These are phyloP conservation scores for Potorous gilbertii DNA, from an alignment of 2,797 vertebrate genomes.

Conservation along the genomic window DNA sequence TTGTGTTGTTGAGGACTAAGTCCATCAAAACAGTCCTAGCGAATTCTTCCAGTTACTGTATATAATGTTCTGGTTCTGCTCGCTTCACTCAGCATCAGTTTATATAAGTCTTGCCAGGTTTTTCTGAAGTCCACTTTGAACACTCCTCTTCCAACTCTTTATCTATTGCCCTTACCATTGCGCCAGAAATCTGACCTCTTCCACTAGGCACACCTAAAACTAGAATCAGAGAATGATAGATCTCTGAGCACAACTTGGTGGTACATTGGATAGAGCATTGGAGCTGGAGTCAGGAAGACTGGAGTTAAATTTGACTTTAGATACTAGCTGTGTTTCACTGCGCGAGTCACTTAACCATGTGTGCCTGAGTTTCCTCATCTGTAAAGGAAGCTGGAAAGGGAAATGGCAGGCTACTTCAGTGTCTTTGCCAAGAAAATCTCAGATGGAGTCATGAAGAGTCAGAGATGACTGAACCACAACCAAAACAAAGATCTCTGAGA, in stretches of 20 bases:
- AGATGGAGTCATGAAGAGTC: background rate
- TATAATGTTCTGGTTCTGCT: too few species aligned
- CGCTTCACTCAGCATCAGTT: too few species aligned
- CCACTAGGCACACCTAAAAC: background rate
- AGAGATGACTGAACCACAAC: background rate
- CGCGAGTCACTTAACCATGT: background rate
- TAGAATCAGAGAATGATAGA: background rate
- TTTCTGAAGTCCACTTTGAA: too few species aligned
- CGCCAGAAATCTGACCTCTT: background rate
- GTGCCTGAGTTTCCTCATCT: background rate
- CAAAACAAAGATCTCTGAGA: background rate
- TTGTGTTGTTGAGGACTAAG: too few species aligned
- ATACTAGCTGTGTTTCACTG: background rate
- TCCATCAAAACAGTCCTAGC: too few species aligned
- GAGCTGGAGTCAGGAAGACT: background rate
- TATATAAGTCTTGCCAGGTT: too few species aligned
- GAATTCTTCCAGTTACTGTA: too few species aligned
- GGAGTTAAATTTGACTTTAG: background rate
- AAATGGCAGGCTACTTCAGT: background rate
- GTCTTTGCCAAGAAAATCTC: background rate
- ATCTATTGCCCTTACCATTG: background rate
- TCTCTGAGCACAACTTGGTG: background rate
- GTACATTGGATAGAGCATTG: background rate
- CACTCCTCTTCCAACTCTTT: background rate
- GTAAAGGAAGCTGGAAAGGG: background rate